Evolutionary conservation across 2,888 invertebrate species (phyloP).

Genomic region (Alitta virens): DNA sequence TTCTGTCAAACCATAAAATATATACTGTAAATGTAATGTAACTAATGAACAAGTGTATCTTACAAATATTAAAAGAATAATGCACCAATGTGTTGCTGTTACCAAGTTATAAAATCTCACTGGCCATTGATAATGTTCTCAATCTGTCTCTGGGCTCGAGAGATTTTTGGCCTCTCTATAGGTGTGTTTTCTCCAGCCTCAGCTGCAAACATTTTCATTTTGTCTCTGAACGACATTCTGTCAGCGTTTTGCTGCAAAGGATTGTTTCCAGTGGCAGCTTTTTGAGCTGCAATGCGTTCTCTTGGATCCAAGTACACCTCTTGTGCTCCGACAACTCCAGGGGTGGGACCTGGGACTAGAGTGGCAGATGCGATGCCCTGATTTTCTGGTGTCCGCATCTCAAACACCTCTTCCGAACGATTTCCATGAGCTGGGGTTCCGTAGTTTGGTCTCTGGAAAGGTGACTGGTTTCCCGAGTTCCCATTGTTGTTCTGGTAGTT

Average conservation of each 20-base stretch:
- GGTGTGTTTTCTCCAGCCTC: conserved; percentile 77
- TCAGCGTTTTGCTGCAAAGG: conserved; percentile 60
- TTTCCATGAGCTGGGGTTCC: neutral
- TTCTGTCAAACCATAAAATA: too few relatives aligned
- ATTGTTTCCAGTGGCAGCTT: conserved; percentile 30
- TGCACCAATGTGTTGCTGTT: neutral
- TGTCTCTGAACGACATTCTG: conserved; percentile 94
- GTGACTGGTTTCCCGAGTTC: conserved; percentile 3
- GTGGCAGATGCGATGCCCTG: conserved; percentile 1
- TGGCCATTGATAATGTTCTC: conserved; percentile 16
- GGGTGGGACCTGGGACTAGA: conserved; percentile 8
- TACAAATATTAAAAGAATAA: too few relatives aligned
- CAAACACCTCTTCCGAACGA: conserved; percentile 5
- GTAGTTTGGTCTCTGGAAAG: conserved; percentile 13
- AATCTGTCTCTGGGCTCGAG: conserved; percentile 16
- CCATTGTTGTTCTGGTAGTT: too few relatives aligned
- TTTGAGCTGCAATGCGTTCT: conserved; percentile 78
- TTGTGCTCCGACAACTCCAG: conserved; percentile 93
- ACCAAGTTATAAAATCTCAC: neutral
- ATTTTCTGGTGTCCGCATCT: conserved; percentile 10
- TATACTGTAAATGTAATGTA: too few relatives aligned
- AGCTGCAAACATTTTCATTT: conserved; percentile 99
- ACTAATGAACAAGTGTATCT: too few relatives aligned
- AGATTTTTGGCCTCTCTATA: conserved; percentile 11
- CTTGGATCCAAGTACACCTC: conserved; percentile 97